Evolutionary conservation across 2,888 invertebrate species (phyloP), one percentile per base, ranked within the genome.

Genomic region (Hybos culiciformis): DNA sequence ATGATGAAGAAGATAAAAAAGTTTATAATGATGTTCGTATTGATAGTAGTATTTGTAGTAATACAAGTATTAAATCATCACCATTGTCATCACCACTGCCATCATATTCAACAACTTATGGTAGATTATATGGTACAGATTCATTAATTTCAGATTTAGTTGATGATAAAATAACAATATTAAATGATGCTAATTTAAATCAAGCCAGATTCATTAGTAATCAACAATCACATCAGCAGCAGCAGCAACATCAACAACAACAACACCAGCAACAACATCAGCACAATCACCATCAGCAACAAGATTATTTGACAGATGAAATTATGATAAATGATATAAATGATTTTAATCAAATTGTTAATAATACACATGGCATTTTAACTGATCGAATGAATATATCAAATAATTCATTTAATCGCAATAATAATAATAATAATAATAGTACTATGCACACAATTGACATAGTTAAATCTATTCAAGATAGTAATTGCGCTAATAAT

Each of bases 141-240:
- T 9, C 37, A 9, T 29, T 34, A 29, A 33, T 48, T 15, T 41
- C 38, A 11, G 48, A 37, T 12, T 45, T 36, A 9, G 46, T 41
- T 37, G 45, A 46, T 33, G 45, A 42, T 32, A 59, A 60, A 46
- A 55, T 57, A 15, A 59, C 57, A 40, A 61, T 63, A 51, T 59
- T 63, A 14, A 60, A 63, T 42, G 63, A 63, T 54, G 58, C 63
- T 37, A 63, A 62, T 53, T 47, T 63, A 46, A 60, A 63, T 56
- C 56, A 59, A 48, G 63, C 63, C 48, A 62, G 62, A 53, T 55
- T 42, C 37, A 44, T 36, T 17, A 41, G 34, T 12, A 37, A 26
- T 41, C 53, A 46, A 54, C 50, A 50, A 47, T 47, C 45, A 44
- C 52, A 39, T 37, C 32, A 41, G 18, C 45, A 41, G 11, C 23